Base-by-base conservation (phyloP, 1,140 invertebrate species). In the Oedothorax gibbosus region DNA sequence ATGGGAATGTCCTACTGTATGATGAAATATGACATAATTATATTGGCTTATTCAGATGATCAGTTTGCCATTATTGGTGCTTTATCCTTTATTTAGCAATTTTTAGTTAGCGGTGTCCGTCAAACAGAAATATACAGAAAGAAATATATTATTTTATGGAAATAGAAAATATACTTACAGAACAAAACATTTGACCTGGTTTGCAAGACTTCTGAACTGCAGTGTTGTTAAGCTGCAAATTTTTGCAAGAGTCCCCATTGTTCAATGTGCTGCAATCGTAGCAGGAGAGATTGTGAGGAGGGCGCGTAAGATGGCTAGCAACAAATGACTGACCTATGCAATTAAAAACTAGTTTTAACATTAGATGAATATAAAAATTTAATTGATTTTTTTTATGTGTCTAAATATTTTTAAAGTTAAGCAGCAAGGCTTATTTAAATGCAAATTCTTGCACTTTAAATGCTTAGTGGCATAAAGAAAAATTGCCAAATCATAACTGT, bases 131-230 rank as follows among this genome's bases (percentile, higher is more conserved):
- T 2, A 11, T 60, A 60, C 2, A 60, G n/a, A 57, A 57, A 57
- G 15, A 57, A 0, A 0, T n/a, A 65, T n/a, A 62, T 2, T 18
- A 12, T 62, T 2, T 3, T 12, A 18, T 62, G 57, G 68, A 71
- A 50, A 64, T n/a, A 51, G 15, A 10, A 56, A 51, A 65, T 57
- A 9, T 53, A 78, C 85, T 81, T 76, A 86, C 85, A 57, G 85
- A 79, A 86, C 85, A 86, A 81, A 86, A 86, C 60, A 83, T 71
- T 49, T 86, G 75, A 75, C 54, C 71, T 75, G 76, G 53, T 60
- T 78, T 77, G 11, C 85, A 86, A 50, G 77, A 72, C 10, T 50
- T 71, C 56, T 86, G 76, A 6, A 64, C 21, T 35, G 20, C 65
- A 14, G 85, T 53, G 21, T 76, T 50, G 50, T 86, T 86, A 12